Percentiles rank a stretch among this genome's conserved stretches.
These are phyloP conservation scores for Vollenhovia emeryi DNA, from an alignment of 1,140 invertebrate species.

Conservation along the genomic window DNA sequence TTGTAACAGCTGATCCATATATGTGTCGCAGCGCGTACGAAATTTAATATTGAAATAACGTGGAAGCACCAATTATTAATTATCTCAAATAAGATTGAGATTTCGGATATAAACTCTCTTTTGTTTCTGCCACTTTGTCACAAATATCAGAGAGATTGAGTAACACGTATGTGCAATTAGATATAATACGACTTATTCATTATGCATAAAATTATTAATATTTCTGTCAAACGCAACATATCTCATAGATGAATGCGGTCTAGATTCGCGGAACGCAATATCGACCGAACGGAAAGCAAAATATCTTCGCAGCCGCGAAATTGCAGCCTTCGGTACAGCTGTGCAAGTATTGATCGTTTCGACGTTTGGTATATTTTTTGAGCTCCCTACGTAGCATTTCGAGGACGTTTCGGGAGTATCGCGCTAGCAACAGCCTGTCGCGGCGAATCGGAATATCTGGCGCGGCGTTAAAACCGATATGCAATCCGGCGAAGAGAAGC, in stretches of 20 bases:
- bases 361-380: conserved; percentile 28
- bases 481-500: neutral
- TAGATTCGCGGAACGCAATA: neutral
- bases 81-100: neutral
- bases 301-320: conserved; percentile 6
- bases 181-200: neutral
- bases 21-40: no score
- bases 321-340: neutral
- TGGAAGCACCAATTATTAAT: neutral
- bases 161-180: neutral
- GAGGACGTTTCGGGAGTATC: conserved; percentile 24
- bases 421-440: conserved; percentile 31
- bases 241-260: neutral
- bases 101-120: neutral
- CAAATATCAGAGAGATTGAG: neutral
- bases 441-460: conserved; percentile 13
- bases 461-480: conserved; percentile 11
- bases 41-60: neutral
- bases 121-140: neutral
- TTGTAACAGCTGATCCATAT: neutral
- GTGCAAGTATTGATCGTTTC: conserved; percentile 42
- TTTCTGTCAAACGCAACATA: neutral
- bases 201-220: conserved; percentile 2
- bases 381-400: neutral
- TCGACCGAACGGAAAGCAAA: neutral